phyloP scores from a whole-genome alignment of 1,140 invertebrate species.

The Metopolophium dirhodum region DNA sequence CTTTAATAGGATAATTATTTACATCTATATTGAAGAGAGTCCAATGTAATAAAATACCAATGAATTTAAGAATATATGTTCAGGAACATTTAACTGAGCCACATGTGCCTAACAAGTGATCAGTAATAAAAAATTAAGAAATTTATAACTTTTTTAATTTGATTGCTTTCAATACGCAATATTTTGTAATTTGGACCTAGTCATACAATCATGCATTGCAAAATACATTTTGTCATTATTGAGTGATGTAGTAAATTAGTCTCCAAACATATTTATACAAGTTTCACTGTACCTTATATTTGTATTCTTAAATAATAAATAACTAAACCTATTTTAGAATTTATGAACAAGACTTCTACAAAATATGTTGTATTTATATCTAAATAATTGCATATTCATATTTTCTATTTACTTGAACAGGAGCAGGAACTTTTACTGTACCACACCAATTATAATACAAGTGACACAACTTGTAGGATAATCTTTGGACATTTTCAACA shows the following conservation, averaged over 20 bases:
- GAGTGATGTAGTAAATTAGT: background rate
- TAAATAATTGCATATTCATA: background rate
- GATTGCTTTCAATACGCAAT: background rate
- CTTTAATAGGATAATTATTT: too few species aligned
- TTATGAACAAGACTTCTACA: background rate
- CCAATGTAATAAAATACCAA: too few species aligned
- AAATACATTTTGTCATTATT: background rate
- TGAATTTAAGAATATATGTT: too few species aligned
- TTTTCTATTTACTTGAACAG: slow-evolving; percentile 69
- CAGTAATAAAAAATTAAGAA: background rate
- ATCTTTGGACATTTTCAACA: slow-evolving; percentile 74
- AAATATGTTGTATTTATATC: background rate
- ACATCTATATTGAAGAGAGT: too few species aligned
- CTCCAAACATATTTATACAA: background rate
- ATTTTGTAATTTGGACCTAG: background rate
- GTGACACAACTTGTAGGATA: slow-evolving; percentile 83
- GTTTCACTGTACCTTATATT: background rate
- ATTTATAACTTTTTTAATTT: background rate
- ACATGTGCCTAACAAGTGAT: background rate
- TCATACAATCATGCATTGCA: too few species aligned
- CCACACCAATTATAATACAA: slow-evolving; percentile 85
- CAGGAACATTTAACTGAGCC: background rate
- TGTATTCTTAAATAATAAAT: background rate
- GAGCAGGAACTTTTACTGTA: slow-evolving; percentile 82
- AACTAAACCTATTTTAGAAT: background rate